Conservation (phyloP, 2,797 vertebrate genomes). For the Hephaestus fuliginosus region DNA sequence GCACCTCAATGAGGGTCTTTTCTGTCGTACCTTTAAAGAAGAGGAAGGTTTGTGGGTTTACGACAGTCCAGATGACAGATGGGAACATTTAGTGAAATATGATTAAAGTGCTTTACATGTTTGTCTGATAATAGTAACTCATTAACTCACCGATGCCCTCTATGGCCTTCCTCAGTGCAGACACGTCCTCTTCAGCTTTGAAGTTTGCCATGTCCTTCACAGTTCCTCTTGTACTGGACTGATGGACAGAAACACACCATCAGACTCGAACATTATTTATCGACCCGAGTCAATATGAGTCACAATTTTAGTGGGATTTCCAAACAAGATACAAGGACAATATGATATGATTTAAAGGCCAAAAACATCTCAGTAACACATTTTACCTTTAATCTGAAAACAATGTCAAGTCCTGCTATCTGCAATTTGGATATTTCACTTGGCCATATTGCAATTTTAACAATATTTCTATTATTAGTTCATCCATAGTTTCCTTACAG, state of each 20-base stretch:
- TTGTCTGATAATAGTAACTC: background rate
- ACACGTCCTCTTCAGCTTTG: constrained; percentile 86
- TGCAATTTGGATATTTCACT: no score
- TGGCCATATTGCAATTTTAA: no score
- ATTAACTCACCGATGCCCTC: constrained; percentile 87
- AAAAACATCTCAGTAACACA: no score
- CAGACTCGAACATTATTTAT: background rate
- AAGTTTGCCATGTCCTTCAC: constrained; percentile 87
- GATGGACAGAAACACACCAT: constrained; percentile 22
- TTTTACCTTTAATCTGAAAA: no score
- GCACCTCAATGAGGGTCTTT: constrained; percentile 85
- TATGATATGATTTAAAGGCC: no score
- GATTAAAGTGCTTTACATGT: constrained; percentile 7
- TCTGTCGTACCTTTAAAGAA: constrained; percentile 86
- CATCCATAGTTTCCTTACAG: no score
- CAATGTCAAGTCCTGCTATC: no score
- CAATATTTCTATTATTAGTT: no score
- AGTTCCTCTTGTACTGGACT: constrained; percentile 87
- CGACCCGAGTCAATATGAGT: no score
- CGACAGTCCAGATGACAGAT: no score
- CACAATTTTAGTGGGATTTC: no score
- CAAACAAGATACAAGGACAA: no score
- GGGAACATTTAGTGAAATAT: background rate
- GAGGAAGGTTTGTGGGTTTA: background rate
- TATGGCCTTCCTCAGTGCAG: constrained; percentile 87